Conservation (phyloP, 2,888 invertebrate species). For the Smittia sp. region DNA sequence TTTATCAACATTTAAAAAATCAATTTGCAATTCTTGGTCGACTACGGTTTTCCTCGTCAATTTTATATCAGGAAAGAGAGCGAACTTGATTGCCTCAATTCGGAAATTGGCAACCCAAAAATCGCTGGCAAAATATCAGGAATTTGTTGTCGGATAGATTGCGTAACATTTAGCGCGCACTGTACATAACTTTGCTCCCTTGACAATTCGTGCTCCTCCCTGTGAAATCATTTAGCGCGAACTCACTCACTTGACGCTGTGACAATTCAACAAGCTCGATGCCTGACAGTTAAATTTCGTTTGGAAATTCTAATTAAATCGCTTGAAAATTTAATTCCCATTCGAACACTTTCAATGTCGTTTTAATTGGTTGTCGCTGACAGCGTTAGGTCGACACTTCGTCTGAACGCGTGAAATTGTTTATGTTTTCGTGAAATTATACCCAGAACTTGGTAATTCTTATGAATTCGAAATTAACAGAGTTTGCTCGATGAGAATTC, state of each 20-base stretch:
- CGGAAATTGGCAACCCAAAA: slow-evolving; percentile 6
- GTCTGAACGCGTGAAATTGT: no score
- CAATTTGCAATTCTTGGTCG: background rate
- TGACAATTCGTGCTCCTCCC: background rate
- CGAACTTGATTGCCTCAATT: background rate
- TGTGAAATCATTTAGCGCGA: background rate
- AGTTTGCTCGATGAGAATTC: no score
- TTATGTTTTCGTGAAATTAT: no score
- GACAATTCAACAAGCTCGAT: background rate
- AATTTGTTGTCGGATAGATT: background rate
- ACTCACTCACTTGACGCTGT: background rate
- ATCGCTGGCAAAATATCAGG: background rate
- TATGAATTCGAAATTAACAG: no score
- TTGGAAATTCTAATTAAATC: background rate
- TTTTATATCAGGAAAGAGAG: background rate
- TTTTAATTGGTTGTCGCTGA: background rate
- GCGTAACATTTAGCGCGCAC: background rate
- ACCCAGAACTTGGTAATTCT: no score
- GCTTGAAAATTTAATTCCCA: background rate
- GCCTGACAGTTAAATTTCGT: background rate
- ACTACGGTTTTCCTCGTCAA: background rate
- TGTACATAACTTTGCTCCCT: background rate
- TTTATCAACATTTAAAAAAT: background rate
- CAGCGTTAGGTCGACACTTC: background rate
- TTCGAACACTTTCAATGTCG: background rate